Conservation (phyloP, 2,888 invertebrate genomes). For the Dendrolimus pini region DNA sequence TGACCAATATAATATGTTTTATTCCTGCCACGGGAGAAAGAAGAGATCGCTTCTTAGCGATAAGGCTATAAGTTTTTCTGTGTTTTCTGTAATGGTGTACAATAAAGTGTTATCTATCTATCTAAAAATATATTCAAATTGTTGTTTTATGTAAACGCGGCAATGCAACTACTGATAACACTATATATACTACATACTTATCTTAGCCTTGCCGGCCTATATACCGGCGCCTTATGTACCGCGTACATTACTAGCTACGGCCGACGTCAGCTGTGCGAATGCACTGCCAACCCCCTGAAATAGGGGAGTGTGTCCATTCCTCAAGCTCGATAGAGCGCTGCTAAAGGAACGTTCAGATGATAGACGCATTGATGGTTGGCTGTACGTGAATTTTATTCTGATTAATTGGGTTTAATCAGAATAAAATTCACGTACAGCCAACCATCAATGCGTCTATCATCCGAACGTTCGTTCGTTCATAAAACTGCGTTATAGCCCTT, state of each 20-base stretch:
- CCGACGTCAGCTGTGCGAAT: slow-evolving; percentile 31
- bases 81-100: no score
- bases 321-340: slow-evolving; percentile 38
- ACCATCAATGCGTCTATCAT: slow-evolving; percentile 10
- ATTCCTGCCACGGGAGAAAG: no score
- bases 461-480: slow-evolving; percentile 17
- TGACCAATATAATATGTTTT: no score
- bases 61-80: no score
- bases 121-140: no score
- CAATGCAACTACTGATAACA: no score
- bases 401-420: no score
- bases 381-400: slow-evolving; percentile 8
- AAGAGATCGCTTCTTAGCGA: no score
- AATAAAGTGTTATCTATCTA: no score
- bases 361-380: slow-evolving; percentile 9
- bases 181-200: no score
- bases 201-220: not conserved
- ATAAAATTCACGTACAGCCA: slow-evolving; percentile 6
- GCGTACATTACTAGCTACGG: slow-evolving; percentile 5
- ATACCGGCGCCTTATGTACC: not conserved
- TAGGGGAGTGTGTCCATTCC: slow-evolving; percentile 25
- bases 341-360: slow-evolving; percentile 23
- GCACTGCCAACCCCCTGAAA: slow-evolving; percentile 8
- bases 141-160: no score
- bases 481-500: not conserved